A percentile compares a stretch with the other conserved stretches of the same genome.
phyloP scores from a whole-genome alignment of 2,797 vertebrate genomes.

The Acrossocheilus wenchowensis region DNA sequence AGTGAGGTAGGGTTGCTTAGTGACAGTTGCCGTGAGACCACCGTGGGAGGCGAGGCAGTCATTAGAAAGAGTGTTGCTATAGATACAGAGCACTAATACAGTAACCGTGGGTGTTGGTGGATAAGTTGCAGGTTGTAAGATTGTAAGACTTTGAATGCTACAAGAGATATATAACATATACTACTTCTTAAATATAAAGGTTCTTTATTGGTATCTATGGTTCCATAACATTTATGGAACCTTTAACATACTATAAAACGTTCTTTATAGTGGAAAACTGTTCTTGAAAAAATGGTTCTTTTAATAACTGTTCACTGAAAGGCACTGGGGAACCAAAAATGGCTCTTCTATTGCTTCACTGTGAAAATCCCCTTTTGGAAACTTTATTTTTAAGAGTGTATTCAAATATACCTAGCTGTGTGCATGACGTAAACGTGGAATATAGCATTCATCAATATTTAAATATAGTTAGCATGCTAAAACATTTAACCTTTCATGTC shows the following conservation, averaged over 20 bases:
- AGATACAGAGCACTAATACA: slow-evolving; percentile 56
- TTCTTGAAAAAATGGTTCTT: not conserved
- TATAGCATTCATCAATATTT: not conserved
- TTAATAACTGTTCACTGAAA: not conserved
- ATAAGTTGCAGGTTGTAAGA: slow-evolving; percentile 52
- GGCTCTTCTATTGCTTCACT: not conserved
- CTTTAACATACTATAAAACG: not conserved
- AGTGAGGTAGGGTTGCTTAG: slow-evolving; percentile 61
- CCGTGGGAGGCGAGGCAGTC: slow-evolving; percentile 60
- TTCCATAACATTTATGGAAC: not conserved
- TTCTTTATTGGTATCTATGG: not conserved
- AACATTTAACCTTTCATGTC: not conserved
- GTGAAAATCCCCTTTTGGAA: not conserved
- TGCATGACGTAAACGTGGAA: not conserved
- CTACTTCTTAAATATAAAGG: not conserved
- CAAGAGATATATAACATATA: not conserved
- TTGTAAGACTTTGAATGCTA: slow-evolving; percentile 35
- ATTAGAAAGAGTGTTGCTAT: slow-evolving; percentile 62
- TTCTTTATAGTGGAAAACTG: not conserved
- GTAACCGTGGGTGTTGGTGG: slow-evolving; percentile 54
- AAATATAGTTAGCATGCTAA: not conserved
- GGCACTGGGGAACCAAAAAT: not conserved
- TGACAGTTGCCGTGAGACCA: slow-evolving; percentile 62
- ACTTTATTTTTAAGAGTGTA: not conserved
- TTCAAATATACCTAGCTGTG: not conserved